Percentiles rank a stretch among this genome's conserved stretches.
phyloP scores from a whole-genome alignment of 2,888 invertebrate species.

The Meloe dianella region DNA sequence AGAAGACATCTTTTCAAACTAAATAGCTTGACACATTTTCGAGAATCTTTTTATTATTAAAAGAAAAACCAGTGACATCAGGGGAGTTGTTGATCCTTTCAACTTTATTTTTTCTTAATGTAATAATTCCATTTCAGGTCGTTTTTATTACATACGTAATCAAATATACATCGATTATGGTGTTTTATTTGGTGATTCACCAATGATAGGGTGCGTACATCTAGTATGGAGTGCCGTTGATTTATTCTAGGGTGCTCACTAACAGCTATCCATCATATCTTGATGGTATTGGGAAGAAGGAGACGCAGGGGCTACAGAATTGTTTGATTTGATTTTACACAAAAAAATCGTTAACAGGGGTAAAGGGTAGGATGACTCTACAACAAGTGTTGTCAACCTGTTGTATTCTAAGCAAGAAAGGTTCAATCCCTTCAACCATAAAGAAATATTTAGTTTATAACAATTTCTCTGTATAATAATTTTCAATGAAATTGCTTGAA shows the following conservation, averaged over 20 bases:
- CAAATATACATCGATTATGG: slow-evolving; percentile 46
- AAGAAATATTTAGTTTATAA: neutral
- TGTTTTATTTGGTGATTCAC: slow-evolving; percentile 44
- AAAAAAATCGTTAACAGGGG: neutral
- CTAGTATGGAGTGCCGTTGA: slow-evolving; percentile 34
- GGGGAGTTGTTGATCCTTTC: neutral
- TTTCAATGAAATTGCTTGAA: no score
- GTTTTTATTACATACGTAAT: slow-evolving; percentile 40
- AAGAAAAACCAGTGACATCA: no score
- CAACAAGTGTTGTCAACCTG: slow-evolving; percentile 9
- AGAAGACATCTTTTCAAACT: neutral
- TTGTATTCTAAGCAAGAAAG: no score
- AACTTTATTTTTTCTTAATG: neutral
- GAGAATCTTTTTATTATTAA: neutral
- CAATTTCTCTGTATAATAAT: neutral
- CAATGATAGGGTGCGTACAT: slow-evolving; percentile 31
- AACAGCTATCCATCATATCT: slow-evolving; percentile 28
- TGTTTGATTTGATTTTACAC: slow-evolving; percentile 13
- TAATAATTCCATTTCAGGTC: slow-evolving; percentile 20
- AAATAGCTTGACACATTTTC: slow-evolving; percentile 3
- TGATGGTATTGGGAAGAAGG: slow-evolving; percentile 8
- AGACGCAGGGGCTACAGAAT: slow-evolving; percentile 8
- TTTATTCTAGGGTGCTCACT: slow-evolving; percentile 35
- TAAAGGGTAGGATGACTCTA: neutral
- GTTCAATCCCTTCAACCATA: no score